Conservation (phyloP, 2,888 invertebrate species). For the Caprella mutica region DNA sequence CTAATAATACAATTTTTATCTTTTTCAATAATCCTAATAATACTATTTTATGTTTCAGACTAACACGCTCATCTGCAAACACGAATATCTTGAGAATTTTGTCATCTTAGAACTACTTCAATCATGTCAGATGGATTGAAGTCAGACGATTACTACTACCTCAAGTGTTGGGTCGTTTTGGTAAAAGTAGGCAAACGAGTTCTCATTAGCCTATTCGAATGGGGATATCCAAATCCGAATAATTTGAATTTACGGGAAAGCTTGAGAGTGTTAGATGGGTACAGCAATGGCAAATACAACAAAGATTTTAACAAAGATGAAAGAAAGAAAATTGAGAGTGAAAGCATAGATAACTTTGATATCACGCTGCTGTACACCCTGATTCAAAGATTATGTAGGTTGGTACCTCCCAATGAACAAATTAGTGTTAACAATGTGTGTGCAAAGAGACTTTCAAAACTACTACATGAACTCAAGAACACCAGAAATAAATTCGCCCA, state of each 20-base stretch:
- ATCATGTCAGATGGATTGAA: neutral
- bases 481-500: slow-evolving; percentile 5
- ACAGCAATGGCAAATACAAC: slow-evolving; percentile 1
- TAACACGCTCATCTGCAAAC: too few relatives aligned
- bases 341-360: neutral
- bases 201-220: neutral
- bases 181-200: slow-evolving; percentile 5
- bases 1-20: too few relatives aligned
- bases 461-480: neutral
- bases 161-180: slow-evolving; percentile 7
- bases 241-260: neutral
- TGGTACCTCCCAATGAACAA: neutral
- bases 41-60: too few relatives aligned
- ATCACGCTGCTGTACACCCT: slow-evolving; percentile 1
- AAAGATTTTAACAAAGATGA: slow-evolving; percentile 11
- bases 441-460: neutral
- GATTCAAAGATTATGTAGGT: neutral
- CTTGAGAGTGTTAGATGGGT: neutral
- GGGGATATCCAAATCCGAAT: neutral
- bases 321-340: slow-evolving; percentile 2
- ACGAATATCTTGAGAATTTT: too few relatives aligned
- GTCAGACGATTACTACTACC: neutral
- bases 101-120: neutral
- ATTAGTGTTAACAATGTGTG: neutral
- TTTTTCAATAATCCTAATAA: too few relatives aligned